Conservation (phyloP, 1,140 invertebrate genomes). For the Dinothrombium tinctorium region DNA sequence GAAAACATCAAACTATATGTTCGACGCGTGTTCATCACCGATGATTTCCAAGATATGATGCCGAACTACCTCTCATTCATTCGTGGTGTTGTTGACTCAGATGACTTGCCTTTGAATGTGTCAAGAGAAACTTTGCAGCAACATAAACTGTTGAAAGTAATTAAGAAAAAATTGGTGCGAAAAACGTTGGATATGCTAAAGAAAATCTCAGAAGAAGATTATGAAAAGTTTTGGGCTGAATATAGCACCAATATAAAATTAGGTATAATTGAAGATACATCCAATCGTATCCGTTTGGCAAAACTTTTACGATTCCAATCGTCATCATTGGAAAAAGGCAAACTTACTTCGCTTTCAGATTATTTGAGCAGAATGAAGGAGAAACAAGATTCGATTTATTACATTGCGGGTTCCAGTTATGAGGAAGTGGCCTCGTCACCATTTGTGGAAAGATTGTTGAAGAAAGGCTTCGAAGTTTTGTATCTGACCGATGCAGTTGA, state of each 20-base stretch:
- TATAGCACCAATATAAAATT: slow-evolving; percentile 94
- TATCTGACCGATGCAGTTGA: slow-evolving; percentile 99
- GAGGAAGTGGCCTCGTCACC: slow-evolving; percentile 90
- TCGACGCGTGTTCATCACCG: slow-evolving; percentile 93
- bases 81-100: slow-evolving; percentile 89
- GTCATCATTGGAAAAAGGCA: slow-evolving; percentile 67
- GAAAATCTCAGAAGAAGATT: slow-evolving; percentile 79
- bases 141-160: slow-evolving; percentile 93
- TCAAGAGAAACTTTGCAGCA: slow-evolving; percentile 97
- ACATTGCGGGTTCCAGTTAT: slow-evolving; percentile 69
- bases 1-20: slow-evolving; percentile 98
- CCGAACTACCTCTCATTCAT: slow-evolving; percentile 82
- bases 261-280: slow-evolving; percentile 89
- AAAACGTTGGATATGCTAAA: slow-evolving; percentile 92
- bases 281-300: slow-evolving; percentile 75
- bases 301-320: slow-evolving; percentile 80
- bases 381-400: slow-evolving; percentile 93
- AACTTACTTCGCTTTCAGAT: slow-evolving; percentile 71
- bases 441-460: slow-evolving; percentile 90
- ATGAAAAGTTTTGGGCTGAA: slow-evolving; percentile 96
- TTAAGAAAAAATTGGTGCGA: slow-evolving; percentile 94
- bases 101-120: slow-evolving; percentile 92
- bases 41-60: slow-evolving; percentile 94
- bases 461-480: slow-evolving; percentile 86
- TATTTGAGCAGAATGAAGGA: slow-evolving; percentile 95